Evolutionary conservation across 2,888 invertebrate genomes (phyloP).

Genomic region (Papilio gigon): DNA sequence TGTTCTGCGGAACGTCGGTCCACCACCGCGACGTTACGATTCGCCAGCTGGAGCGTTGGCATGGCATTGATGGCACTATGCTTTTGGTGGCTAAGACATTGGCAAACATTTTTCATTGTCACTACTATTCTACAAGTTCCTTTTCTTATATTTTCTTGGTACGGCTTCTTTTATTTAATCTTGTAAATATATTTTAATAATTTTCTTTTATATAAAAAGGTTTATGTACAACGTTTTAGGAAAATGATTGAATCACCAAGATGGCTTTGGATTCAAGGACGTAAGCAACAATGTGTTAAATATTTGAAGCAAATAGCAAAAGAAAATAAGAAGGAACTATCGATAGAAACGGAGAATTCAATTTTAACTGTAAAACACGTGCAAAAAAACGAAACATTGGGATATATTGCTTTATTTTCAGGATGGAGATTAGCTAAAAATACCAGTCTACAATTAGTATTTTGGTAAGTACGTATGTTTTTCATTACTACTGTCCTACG

Average conservation of each 20-base stretch:
- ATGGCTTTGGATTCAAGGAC: slow-evolving; percentile 83
- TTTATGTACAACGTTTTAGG: slow-evolving; percentile 60
- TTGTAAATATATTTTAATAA: background rate
- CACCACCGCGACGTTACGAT: slow-evolving; percentile 54
- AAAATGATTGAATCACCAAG: slow-evolving; percentile 85
- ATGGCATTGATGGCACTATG: slow-evolving; percentile 59
- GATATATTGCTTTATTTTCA: slow-evolving; percentile 81
- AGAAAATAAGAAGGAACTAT: slow-evolving; percentile 75
- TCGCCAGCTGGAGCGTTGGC: slow-evolving; percentile 56
- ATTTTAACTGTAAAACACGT: slow-evolving; percentile 51
- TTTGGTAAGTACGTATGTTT: slow-evolving; percentile 77
- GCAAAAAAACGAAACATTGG: slow-evolving; percentile 69
- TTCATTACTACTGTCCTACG: too few relatives aligned
- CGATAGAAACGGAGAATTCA: slow-evolving; percentile 65
- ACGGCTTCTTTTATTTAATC: slow-evolving; percentile 37
- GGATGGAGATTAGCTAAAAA: slow-evolving; percentile 80
- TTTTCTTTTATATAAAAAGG: background rate
- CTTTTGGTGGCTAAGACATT: slow-evolving; percentile 64
- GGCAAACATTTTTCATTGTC: slow-evolving; percentile 60
- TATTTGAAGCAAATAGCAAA: slow-evolving; percentile 80
- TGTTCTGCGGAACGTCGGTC: slow-evolving; percentile 59
- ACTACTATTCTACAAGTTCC: slow-evolving; percentile 57
- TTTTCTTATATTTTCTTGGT: slow-evolving; percentile 64
- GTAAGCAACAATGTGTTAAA: slow-evolving; percentile 71
- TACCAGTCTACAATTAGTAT: slow-evolving; percentile 78